These are phyloP conservation scores for Austrolebias charrua DNA, from an alignment of 2,797 vertebrate genomes.

Conservation along the genomic window DNA sequence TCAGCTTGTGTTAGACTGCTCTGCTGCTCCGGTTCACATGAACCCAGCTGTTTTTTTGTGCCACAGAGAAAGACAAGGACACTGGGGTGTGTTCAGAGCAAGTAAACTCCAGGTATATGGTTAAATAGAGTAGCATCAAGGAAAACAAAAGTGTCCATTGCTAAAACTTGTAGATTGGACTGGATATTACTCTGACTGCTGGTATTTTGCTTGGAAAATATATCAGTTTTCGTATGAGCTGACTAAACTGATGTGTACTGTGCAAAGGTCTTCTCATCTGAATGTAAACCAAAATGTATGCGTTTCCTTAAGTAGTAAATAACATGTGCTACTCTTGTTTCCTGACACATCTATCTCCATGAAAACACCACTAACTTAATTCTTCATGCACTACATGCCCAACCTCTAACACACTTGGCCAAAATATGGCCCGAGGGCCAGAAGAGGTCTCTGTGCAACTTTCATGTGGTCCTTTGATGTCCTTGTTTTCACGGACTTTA, in stretches of 20 bases:
- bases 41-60: conserved; percentile 35
- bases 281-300: background rate
- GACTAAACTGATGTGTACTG: too few species aligned
- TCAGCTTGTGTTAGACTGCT: conserved; percentile 20
- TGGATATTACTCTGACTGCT: background rate
- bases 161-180: conserved; percentile 38
- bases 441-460: too few species aligned
- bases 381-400: background rate
- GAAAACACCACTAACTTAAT: background rate
- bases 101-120: conserved; percentile 57
- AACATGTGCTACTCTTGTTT: background rate
- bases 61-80: conserved; percentile 6
- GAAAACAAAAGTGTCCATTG: conserved; percentile 58
- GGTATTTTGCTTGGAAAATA: background rate
- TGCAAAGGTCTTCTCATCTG: background rate
- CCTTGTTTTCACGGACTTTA: too few species aligned
- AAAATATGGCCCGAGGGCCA: too few species aligned
- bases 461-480: too few species aligned
- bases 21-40: conserved; percentile 19
- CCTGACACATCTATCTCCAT: conserved; percentile 2
- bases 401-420: background rate
- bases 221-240: too few species aligned
- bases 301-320: background rate
- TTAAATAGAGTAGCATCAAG: conserved; percentile 58
- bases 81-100: conserved; percentile 19